Evolutionary conservation across 1,140 invertebrate species (phyloP), one percentile per base, ranked within the genome.

Genomic region (Procambarus clarkii): DNA sequence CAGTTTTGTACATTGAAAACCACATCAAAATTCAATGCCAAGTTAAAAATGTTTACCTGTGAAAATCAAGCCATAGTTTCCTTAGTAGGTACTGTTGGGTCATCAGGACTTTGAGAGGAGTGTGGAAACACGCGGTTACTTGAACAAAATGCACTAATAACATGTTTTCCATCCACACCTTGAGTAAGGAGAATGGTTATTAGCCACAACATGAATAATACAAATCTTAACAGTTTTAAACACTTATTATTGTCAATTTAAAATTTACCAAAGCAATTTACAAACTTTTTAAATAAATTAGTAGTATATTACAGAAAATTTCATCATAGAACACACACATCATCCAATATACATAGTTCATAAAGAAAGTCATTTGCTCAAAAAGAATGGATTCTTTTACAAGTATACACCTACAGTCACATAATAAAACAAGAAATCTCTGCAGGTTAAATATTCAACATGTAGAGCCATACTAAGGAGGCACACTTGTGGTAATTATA

Each of bases 161-260:
- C 34, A 34, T 34, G 34, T 34, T 34, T 34, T 34, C 34, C 34
- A 34, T 34, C 34, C 34, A 34, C 34, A 34, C 34, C 34, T 34
- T 34, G 34, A 34, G 34, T 21, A 18, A 21, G 21, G 1, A 21
- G 60, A 64, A 64, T 64, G 60, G 4, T 64, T 13, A 18, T 21
- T 4, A 4, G 18, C 11, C 60, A 64, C 60, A 64, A n/a, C 5
- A 74, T 24, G 18, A 69, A 69, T 74, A 34, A 74, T 34, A 74
- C 24, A 74, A 69, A 2, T 34, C 60, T 45, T 54, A 34, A 86
- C 84, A 77, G 50, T 74, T 87, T 74, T 50, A 78, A 87, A 87
- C 85, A 87, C 76, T 87, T 87, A 87, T 79, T 87, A 79, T 87
- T 87, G 84, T 86, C 84, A 77, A 60, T 87, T 58, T 60, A 50